Conservation (phyloP, 2,888 invertebrate species). For the Poecilobothrus nobilitatus region DNA sequence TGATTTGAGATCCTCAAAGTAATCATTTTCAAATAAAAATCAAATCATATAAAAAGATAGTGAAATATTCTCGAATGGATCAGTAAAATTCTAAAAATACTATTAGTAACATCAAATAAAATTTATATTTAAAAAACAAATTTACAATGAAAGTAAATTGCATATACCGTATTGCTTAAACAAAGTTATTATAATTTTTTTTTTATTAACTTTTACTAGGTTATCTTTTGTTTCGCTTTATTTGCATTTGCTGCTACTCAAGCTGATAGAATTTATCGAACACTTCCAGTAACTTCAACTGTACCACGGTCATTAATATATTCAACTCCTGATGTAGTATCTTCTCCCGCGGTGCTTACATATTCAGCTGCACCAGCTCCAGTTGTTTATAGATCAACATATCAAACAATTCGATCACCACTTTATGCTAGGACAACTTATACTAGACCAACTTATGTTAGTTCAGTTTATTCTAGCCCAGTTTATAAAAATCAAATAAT, state of each 20-base stretch:
- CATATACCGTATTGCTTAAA: background rate
- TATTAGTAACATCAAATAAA: background rate
- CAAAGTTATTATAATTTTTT: no score
- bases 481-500: background rate
- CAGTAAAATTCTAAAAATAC: background rate
- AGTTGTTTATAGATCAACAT: background rate
- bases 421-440: no score
- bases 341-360: background rate
- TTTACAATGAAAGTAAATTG: background rate
- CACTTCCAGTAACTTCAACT: background rate
- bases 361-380: background rate
- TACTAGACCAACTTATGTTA: background rate
- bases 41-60: background rate
- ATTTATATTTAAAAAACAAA: background rate
- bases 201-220: background rate
- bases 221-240: background rate
- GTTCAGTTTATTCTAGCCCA: no score
- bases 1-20: no score
- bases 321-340: background rate
- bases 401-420: background rate
- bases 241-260: background rate
- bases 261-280: background rate
- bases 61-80: background rate
- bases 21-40: background rate
- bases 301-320: background rate